phyloP scores from a whole-genome alignment of 1,140 invertebrate species.

The Ridgeia piscesae region DNA sequence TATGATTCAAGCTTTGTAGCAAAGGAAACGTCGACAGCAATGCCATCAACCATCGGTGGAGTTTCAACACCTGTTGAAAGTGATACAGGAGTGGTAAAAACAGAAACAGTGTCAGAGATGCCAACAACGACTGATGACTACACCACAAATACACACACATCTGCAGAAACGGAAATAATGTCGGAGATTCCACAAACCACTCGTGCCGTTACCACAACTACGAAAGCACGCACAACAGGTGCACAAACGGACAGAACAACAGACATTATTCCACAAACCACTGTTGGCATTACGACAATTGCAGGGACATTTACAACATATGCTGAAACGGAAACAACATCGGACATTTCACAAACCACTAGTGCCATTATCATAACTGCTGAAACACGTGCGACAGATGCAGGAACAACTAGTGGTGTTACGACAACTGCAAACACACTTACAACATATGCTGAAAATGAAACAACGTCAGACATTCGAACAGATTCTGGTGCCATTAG shows the following conservation, averaged over 20 bases:
- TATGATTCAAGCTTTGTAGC: too few species aligned
- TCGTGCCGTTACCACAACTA: too few species aligned
- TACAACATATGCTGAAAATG: not conserved
- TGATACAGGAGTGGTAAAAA: too few species aligned
- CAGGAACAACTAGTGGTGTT: not conserved
- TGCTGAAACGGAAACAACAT: too few species aligned
- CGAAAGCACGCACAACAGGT: not conserved
- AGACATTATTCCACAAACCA: too few species aligned
- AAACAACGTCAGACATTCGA: not conserved
- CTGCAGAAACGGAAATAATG: too few species aligned
- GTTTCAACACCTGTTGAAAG: too few species aligned
- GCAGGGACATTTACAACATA: too few species aligned
- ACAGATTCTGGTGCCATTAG: not conserved
- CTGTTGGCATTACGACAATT: not conserved
- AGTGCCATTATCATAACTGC: not conserved
- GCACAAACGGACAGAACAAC: not conserved
- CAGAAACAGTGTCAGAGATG: not conserved
- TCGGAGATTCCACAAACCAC: too few species aligned
- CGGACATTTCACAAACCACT: not conserved
- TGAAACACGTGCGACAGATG: not conserved
- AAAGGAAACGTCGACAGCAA: too few species aligned
- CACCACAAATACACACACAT: not conserved
- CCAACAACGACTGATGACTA: not conserved
- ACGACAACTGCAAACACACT: too few species aligned
- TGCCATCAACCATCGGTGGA: too few species aligned